Evolutionary conservation across 2,797 vertebrate species (phyloP).

Genomic region (Gobionotothen gibberifrons): DNA sequence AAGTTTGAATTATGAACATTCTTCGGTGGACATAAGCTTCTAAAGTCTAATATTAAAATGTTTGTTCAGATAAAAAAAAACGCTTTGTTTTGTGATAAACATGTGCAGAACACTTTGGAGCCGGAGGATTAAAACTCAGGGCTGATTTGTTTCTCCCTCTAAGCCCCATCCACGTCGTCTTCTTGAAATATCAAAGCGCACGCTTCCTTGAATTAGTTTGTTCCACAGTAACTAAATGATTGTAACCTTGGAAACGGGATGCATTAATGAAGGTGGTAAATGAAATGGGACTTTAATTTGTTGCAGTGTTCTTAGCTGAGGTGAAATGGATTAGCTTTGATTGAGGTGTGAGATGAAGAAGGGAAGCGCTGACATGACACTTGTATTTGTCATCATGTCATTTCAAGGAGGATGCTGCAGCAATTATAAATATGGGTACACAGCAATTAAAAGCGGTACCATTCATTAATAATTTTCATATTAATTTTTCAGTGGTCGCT

Average conservation of each 20-base stretch:
- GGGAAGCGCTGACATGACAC: conserved; percentile 85
- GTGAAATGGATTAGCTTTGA: conserved; percentile 85
- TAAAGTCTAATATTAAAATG: conserved; percentile 71
- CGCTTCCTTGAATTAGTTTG: conserved; percentile 78
- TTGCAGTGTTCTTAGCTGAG: conserved; percentile 77
- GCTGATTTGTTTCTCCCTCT: conserved; percentile 68
- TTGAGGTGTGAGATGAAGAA: conserved; percentile 83
- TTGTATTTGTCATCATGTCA: conserved; percentile 87
- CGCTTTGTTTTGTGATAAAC: conserved; percentile 75
- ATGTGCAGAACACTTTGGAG: conserved; percentile 66
- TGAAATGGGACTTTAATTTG: conserved; percentile 85
- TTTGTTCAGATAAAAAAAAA: conserved; percentile 65
- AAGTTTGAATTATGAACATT: conserved; percentile 57
- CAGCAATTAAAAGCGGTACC: conserved; percentile 85
- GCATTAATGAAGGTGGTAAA: conserved; percentile 85
- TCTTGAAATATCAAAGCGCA: conserved; percentile 71
- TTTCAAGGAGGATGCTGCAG: conserved; percentile 83
- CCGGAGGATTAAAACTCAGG: conserved; percentile 69
- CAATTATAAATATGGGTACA: conserved; percentile 84
- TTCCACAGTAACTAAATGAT: conserved; percentile 80
- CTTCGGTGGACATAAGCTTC: conserved; percentile 57
- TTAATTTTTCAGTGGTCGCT: conserved; percentile 83
- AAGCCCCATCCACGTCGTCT: conserved; percentile 66
- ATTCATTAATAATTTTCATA: conserved; percentile 88
- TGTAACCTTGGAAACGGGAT: conserved; percentile 83